These are phyloP conservation scores for Acholoe squamosa DNA, from an alignment of 2,888 invertebrate genomes.

Conservation along the genomic window DNA sequence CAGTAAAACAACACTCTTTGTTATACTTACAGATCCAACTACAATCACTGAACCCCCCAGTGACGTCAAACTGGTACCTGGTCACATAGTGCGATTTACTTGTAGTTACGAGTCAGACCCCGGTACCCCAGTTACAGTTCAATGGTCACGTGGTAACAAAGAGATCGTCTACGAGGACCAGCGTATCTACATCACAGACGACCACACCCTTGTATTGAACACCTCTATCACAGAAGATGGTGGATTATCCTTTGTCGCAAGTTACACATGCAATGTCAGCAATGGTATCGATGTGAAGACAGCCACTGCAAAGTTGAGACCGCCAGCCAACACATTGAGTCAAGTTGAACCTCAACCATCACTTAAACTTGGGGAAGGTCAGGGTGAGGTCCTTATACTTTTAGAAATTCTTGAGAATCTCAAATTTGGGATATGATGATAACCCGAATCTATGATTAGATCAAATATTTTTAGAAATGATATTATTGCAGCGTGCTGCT, in stretches of 20 bases:
- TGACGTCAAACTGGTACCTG: conserved; percentile 60
- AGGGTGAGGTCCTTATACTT: conserved; percentile 32
- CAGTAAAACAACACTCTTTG: no score
- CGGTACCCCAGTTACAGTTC: conserved; percentile 60
- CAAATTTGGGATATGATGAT: no score
- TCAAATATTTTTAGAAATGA: no score
- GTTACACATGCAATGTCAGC: conserved; percentile 64
- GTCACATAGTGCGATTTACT: conserved; percentile 49
- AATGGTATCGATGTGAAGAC: conserved; percentile 62
- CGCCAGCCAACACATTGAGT: conserved; percentile 7
- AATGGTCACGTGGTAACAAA: conserved; percentile 63
- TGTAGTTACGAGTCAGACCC: conserved; percentile 66
- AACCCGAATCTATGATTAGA: no score
- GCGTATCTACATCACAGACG: conserved; percentile 56
- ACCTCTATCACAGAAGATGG: conserved; percentile 60
- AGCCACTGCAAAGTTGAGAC: conserved; percentile 55
- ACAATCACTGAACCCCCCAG: conserved; percentile 38
- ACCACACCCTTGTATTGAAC: conserved; percentile 66
- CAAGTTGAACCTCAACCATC: conserved; percentile 17
- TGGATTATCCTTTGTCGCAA: conserved; percentile 63
- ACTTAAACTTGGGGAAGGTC: conserved; percentile 8
- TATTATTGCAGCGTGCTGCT: no score
- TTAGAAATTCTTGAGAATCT: no score
- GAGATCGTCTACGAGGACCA: conserved; percentile 43
- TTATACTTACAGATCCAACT: conserved; percentile 48